Conservation (phyloP, 2,113 vertebrate species). For the Charina bottae region DNA sequence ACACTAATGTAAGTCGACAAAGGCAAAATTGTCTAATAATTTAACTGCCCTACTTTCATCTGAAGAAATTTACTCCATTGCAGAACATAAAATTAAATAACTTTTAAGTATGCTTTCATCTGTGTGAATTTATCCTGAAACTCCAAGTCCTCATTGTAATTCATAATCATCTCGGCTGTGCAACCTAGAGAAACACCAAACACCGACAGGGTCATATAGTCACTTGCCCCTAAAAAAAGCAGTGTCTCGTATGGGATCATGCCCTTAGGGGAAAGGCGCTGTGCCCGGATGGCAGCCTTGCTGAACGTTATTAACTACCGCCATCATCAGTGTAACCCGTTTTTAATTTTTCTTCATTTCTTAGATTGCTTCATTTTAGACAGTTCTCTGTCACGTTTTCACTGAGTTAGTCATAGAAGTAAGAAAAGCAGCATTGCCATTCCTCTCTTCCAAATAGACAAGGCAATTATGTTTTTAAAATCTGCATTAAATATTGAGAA, state of each 20-base stretch:
- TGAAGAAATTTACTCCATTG: conserved; percentile 31
- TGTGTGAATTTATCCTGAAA: conserved; percentile 49
- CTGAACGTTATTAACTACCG: conserved; percentile 30
- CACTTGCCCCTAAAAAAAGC: conserved; percentile 51
- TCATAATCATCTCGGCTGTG: conserved; percentile 65
- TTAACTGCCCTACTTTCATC: conserved; percentile 47
- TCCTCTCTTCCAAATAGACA: neutral
- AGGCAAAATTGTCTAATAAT: conserved; percentile 20
- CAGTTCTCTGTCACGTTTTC: neutral
- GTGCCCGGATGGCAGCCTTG: conserved; percentile 42
- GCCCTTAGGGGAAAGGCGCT: conserved; percentile 24
- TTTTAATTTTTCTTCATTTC: neutral
- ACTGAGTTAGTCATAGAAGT: neutral
- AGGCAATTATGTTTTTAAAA: neutral
- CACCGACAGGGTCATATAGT: conserved; percentile 58
- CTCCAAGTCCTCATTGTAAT: conserved; percentile 54
- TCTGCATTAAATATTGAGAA: neutral
- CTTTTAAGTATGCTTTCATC: conserved; percentile 47
- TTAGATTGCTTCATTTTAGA: conserved; percentile 27
- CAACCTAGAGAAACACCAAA: conserved; percentile 60
- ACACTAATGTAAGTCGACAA: conserved; percentile 14
- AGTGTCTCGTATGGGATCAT: conserved; percentile 25
- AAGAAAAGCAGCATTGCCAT: neutral
- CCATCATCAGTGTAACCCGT: conserved; percentile 15
- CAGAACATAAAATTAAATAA: conserved; percentile 47